Base-by-base conservation (phyloP, 2,113 vertebrate species). In the Ranitomeya variabilis region DNA sequence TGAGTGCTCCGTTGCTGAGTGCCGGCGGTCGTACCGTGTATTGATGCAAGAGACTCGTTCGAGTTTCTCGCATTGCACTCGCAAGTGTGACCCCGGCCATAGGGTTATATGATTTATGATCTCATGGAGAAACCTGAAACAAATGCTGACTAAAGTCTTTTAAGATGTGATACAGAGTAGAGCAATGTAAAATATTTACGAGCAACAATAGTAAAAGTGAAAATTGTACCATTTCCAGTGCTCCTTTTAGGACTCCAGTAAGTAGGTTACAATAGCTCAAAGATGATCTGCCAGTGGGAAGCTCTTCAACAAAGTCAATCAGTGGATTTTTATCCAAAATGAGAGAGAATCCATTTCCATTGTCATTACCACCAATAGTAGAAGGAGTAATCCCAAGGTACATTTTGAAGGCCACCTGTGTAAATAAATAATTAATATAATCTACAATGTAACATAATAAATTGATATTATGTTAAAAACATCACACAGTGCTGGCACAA, bases 341-440 rank as follows among this genome's bases (percentile, higher is more conserved):
- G 87, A 96, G 92, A 80, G 95, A 96, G 90, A 96, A 96, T 37
- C 92, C 94, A 86, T 95, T 95, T 90, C 92, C 92, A 78, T 91
- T 81, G 0, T 92, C 77, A 37, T 91, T 95, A 16, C 86, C 93
- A 71, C 95, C 94, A 64, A 89, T 93, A 89, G 96, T 94, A 1
- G 90, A 94, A 1, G 95, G 94, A 3, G 95, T 95, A 62, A 96
- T 85, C 15, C 95, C 95, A 83, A 96, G 93, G 55, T 96, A 96
- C 94, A 95, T 96, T 92, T 96, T 96, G 91, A 96, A 96, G 89
- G 95, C 96, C 90, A 95, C 94, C 96, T 96, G 90, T 60, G 87
- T 59, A 16, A 69, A 90, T 45, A 52, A 60, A 91, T 45, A 51
- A 14, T 74, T 74, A 1, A 74, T 74, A 45, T 51, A 11, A 12